Conservation (phyloP, 1,140 invertebrate genomes). For the Anthonomus grandis region DNA sequence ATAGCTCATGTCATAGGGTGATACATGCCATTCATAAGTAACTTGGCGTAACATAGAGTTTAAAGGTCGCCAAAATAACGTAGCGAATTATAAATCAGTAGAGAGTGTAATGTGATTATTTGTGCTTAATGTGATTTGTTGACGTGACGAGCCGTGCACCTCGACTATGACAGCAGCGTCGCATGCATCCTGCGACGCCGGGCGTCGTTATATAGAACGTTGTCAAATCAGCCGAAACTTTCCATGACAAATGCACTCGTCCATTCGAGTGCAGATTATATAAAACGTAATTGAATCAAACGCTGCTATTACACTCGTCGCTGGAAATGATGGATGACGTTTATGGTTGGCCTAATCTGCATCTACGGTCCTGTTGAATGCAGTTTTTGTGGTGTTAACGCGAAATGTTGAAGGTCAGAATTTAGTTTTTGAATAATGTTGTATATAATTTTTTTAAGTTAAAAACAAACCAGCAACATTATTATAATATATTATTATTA, state of each 20-base stretch:
- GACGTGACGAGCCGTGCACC: constrained; percentile 45
- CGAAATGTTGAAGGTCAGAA: too few species aligned
- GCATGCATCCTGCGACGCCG: constrained; percentile 32
- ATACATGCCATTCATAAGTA: too few species aligned
- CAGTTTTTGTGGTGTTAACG: not conserved
- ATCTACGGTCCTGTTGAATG: too few species aligned
- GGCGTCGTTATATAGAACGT: constrained; percentile 33
- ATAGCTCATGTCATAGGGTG: too few species aligned
- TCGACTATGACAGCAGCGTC: constrained; percentile 42
- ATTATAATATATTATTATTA: too few species aligned
- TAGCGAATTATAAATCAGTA: constrained; percentile 44
- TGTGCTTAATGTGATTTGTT: constrained; percentile 50
- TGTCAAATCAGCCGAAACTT: constrained; percentile 49
- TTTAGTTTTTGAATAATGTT: too few species aligned
- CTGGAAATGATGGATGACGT: constrained; percentile 45
- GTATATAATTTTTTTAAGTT: too few species aligned
- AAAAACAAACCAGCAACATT: too few species aligned
- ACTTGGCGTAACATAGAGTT: not conserved
- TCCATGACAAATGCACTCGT: constrained; percentile 50
- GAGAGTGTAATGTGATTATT: constrained; percentile 50
- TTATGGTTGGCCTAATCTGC: constrained; percentile 26
- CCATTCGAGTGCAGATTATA: constrained; percentile 48
- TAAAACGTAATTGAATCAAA: constrained; percentile 49
- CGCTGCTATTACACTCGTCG: constrained; percentile 44
- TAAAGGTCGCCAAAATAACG: constrained; percentile 35